These are phyloP conservation scores for Capitulum mitella DNA, from an alignment of 2,888 invertebrate species.

Conservation along the genomic window DNA sequence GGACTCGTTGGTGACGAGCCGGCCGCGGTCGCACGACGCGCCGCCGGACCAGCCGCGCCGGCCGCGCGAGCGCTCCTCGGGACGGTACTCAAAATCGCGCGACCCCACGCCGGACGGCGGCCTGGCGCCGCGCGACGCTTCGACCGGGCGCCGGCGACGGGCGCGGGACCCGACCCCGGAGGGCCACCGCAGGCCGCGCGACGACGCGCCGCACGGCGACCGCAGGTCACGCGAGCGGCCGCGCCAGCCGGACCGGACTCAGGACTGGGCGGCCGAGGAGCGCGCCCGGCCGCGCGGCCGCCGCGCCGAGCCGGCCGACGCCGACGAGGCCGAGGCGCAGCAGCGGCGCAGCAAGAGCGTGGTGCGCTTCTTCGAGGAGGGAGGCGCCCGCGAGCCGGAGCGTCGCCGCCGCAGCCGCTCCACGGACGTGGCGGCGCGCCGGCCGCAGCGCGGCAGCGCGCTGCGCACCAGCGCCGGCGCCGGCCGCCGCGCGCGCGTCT, in stretches of 20 bases:
- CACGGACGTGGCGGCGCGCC: background rate
- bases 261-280: background rate
- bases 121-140: background rate
- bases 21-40: background rate
- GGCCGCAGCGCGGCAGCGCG: background rate
- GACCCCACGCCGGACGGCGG: background rate
- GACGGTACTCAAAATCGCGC: background rate
- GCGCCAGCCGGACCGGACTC: background rate
- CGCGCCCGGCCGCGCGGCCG: background rate
- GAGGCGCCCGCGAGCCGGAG: background rate
- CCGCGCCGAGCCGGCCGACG: background rate
- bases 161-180: background rate
- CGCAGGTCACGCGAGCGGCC: background rate
- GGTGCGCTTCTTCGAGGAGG: background rate
- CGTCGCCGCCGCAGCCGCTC: background rate
- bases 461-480: background rate
- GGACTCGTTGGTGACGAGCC: background rate
- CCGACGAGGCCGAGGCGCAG: background rate
- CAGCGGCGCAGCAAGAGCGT: constrained; percentile 22
- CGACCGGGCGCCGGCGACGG: background rate
- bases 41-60: background rate
- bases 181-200: background rate
- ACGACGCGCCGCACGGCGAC: background rate
- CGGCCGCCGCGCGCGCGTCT: constrained; percentile 3
- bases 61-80: background rate